Conservation (phyloP, 2,113 vertebrate species). For the Menura novaehollandiae region DNA sequence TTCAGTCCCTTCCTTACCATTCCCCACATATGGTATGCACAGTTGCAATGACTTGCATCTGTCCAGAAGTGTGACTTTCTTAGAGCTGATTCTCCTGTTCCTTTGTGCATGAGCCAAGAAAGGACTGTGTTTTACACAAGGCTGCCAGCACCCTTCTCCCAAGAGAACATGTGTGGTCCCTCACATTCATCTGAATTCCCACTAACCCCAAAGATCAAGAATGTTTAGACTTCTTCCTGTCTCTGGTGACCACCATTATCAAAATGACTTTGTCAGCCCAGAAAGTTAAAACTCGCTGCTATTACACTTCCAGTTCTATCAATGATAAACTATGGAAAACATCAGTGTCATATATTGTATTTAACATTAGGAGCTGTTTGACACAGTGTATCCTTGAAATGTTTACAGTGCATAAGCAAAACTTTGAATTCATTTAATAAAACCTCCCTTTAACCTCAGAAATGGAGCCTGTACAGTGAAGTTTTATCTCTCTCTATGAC, state of each 20-base stretch:
- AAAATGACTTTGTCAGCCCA: slow-evolving; percentile 2
- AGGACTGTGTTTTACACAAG: not conserved
- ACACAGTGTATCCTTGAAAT: slow-evolving; percentile 38
- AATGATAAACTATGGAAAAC: not conserved
- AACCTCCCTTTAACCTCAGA: slow-evolving; percentile 13
- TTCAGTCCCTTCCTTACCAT: not conserved
- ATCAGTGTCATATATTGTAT: slow-evolving; percentile 3
- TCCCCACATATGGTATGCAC: not conserved
- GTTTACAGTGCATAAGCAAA: slow-evolving; percentile 36
- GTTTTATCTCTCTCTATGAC: not conserved
- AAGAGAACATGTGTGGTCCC: slow-evolving; percentile 48
- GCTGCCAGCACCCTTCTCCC: slow-evolving; percentile 49
- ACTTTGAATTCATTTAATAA: slow-evolving; percentile 25
- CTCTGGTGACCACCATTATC: slow-evolving; percentile 36
- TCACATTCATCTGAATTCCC: slow-evolving; percentile 1
- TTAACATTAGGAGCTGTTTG: slow-evolving; percentile 24
- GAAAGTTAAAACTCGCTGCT: not conserved
- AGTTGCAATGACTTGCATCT: slow-evolving; percentile 41
- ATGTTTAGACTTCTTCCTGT: slow-evolving; percentile 50
- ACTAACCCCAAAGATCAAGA: slow-evolving; percentile 30
- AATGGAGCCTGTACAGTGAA: not conserved
- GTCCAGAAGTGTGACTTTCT: slow-evolving; percentile 48
- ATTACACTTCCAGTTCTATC: not conserved
- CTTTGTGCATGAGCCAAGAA: slow-evolving; percentile 22
- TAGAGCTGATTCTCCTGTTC: slow-evolving; percentile 3